Evolutionary conservation across 2,797 vertebrate genomes (phyloP).

Genomic region (Micropoecilia bifurca): DNA sequence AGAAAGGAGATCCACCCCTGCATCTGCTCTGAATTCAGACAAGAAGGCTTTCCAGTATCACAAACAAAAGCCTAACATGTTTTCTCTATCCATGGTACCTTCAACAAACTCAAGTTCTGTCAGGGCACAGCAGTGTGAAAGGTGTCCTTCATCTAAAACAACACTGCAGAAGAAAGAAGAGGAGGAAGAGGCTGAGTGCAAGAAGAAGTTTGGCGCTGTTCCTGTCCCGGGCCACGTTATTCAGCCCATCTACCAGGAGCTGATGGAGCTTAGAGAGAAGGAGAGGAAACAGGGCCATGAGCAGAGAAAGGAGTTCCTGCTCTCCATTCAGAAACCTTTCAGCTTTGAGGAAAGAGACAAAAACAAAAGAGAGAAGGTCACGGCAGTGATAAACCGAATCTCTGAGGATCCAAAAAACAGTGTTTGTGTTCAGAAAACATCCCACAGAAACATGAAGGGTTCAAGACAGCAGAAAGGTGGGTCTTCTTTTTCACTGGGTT

Average conservation of each 20-base stretch:
- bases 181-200: conserved; percentile 88
- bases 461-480: conserved; percentile 83
- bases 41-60: conserved; percentile 45
- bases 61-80: conserved; percentile 64
- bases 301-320: conserved; percentile 87
- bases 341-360: conserved; percentile 88
- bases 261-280: conserved; percentile 83
- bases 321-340: conserved; percentile 91
- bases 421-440: conserved; percentile 58
- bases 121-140: conserved; percentile 77
- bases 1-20: conserved; percentile 76
- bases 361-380: conserved; percentile 79
- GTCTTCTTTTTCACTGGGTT: conserved; percentile 13
- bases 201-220: conserved; percentile 88
- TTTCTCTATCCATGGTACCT: conserved; percentile 68
- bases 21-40: conserved; percentile 71
- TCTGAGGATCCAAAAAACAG: conserved; percentile 54
- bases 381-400: conserved; percentile 66
- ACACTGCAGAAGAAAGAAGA: conserved; percentile 77
- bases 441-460: conserved; percentile 79
- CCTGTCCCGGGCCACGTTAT: conserved; percentile 86
- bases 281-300: conserved; percentile 82
- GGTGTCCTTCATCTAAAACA: conserved; percentile 67
- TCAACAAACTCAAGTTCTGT: conserved; percentile 64
- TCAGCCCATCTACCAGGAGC: conserved; percentile 85